Conservation (phyloP, 2,888 invertebrate species). For the Bibio marci region DNA sequence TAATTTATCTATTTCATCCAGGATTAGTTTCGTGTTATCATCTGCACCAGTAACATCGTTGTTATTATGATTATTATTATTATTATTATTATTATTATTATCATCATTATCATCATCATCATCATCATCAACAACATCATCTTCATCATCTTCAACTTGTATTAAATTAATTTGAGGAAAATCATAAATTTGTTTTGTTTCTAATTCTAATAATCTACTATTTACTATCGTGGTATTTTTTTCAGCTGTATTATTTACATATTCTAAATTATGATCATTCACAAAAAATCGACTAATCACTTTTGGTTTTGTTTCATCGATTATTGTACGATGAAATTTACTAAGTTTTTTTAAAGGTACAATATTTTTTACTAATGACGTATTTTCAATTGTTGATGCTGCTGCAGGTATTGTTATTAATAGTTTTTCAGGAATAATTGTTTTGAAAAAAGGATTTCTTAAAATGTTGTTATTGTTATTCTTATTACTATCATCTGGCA, state of each 20-base stretch:
- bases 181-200: background rate
- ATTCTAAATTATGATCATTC: conserved; percentile 12
- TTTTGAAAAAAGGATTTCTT: conserved; percentile 24
- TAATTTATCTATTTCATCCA: too few species aligned
- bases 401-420: conserved; percentile 4
- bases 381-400: conserved; percentile 15
- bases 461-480: too few species aligned
- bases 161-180: background rate
- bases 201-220: background rate
- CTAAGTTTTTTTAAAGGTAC: conserved; percentile 32
- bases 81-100: too few species aligned
- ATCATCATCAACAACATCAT: background rate
- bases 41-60: too few species aligned
- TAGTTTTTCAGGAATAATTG: conserved; percentile 9
- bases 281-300: conserved; percentile 43
- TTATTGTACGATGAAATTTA: conserved; percentile 34
- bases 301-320: conserved; percentile 27
- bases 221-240: background rate
- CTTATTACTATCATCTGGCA: too few species aligned
- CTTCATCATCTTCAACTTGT: background rate
- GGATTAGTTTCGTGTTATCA: too few species aligned
- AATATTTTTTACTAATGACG: conserved; percentile 17
- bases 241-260: background rate
- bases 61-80: too few species aligned
- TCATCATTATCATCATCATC: background rate